Conservation (phyloP, 2,888 invertebrate genomes). For the Rhodophaea formosa region DNA sequence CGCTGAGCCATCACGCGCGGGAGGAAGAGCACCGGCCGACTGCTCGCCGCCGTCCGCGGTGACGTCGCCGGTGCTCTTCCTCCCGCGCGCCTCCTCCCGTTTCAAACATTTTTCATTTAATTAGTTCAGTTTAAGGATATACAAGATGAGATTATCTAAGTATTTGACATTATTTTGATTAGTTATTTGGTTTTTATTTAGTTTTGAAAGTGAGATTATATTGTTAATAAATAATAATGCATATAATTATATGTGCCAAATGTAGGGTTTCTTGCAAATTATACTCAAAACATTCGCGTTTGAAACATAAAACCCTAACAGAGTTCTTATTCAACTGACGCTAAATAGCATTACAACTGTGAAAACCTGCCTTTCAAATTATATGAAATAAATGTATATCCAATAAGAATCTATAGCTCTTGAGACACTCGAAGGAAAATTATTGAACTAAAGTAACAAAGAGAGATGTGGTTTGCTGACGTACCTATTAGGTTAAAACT, state of each 20-base stretch:
- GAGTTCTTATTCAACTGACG: neutral
- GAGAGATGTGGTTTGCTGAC: conserved; percentile 31
- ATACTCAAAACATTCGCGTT: neutral
- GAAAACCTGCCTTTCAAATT: conserved; percentile 14
- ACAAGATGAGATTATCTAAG: conserved; percentile 2
- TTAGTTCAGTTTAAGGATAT: neutral
- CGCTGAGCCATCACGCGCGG: too few relatives aligned
- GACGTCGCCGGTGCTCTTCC: too few relatives aligned
- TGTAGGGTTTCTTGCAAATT: neutral
- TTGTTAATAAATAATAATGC: too few relatives aligned
- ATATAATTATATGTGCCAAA: neutral
- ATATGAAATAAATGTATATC: conserved; percentile 12
- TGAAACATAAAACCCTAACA: neutral
- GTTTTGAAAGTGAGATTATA: too few relatives aligned
- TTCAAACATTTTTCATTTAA: neutral
- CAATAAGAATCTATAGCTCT: conserved; percentile 6
- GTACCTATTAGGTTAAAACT: conserved; percentile 44
- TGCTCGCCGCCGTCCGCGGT: too few relatives aligned
- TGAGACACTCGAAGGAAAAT: conserved; percentile 12
- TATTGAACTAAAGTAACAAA: conserved; percentile 19
- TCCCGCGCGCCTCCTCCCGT: too few relatives aligned
- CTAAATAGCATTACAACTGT: conserved; percentile 4
- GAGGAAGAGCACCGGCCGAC: too few relatives aligned
- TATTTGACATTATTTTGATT: neutral
- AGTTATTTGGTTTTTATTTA: neutral